These are phyloP conservation scores for Zophobas morio DNA, from an alignment of 1,140 invertebrate species.

Conservation along the genomic window DNA sequence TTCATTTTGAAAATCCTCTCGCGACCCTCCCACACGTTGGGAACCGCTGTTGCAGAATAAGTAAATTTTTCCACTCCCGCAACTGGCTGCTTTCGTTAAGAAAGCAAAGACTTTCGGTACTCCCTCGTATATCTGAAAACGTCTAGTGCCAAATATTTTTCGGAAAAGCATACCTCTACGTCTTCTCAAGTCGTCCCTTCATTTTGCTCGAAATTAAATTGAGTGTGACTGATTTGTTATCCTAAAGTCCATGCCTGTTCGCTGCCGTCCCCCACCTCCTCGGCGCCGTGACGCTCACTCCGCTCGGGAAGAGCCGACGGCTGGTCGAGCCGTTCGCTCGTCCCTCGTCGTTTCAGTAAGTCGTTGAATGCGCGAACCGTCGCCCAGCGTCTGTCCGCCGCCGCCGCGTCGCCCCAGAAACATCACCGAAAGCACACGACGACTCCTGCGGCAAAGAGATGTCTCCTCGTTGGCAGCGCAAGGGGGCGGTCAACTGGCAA, in stretches of 20 bases:
- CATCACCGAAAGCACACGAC: slow-evolving; percentile 36
- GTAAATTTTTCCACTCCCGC: too few relatives aligned
- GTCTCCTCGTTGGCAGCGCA: slow-evolving; percentile 23
- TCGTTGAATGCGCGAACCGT: slow-evolving; percentile 50
- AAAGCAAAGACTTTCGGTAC: too few relatives aligned
- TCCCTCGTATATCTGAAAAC: too few relatives aligned
- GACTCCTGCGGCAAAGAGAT: slow-evolving; percentile 41
- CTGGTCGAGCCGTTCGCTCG: slow-evolving; percentile 46
- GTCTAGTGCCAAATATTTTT: too few relatives aligned
- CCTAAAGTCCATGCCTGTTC: slow-evolving; percentile 13
- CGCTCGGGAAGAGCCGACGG: slow-evolving; percentile 11
- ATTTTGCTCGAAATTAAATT: slow-evolving; percentile 24
- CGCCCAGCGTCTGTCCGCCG: slow-evolving; percentile 47
- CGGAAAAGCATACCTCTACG: too few relatives aligned
- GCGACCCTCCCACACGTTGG: too few relatives aligned
- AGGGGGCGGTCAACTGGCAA: slow-evolving; percentile 39
- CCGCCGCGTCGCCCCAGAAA: slow-evolving; percentile 43
- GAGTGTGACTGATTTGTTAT: slow-evolving; percentile 20
- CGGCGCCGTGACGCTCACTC: slow-evolving; percentile 10
- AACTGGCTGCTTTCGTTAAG: too few relatives aligned
- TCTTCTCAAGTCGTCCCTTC: not conserved
- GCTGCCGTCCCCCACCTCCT: slow-evolving; percentile 15
- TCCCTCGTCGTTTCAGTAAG: slow-evolving; percentile 51
- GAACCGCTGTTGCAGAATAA: too few relatives aligned
- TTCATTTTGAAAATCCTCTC: too few relatives aligned